Evolutionary conservation across 2,888 invertebrate species (phyloP).

Genomic region (Hirtodrosophila cameraria): DNA sequence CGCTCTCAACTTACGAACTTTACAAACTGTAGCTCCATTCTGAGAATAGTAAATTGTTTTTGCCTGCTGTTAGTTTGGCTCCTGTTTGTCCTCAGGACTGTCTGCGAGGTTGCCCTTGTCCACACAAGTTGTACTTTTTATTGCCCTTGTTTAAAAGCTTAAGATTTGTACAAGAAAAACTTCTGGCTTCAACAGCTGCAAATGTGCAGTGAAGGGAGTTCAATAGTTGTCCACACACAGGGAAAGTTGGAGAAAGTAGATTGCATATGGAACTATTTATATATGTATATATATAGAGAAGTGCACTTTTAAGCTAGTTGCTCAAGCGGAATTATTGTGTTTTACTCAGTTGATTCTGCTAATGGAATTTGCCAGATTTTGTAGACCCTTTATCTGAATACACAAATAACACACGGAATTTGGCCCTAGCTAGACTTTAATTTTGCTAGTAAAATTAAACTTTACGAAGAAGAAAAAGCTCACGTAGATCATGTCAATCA

Average conservation of each 20-base stretch:
- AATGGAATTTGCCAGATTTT: neutral
- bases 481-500: too few species aligned
- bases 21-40: slow-evolving; percentile 1
- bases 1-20: slow-evolving; percentile 5
- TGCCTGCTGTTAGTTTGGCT: slow-evolving; percentile 21
- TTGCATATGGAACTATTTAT: neutral
- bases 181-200: slow-evolving; percentile 22
- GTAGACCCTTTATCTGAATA: slow-evolving; percentile 1
- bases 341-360: slow-evolving; percentile 1
- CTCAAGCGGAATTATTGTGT: slow-evolving; percentile 21
- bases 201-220: neutral
- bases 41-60: slow-evolving; percentile 35
- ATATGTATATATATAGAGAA: slow-evolving; percentile 1
- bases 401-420: neutral
- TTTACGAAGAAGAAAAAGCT: too few species aligned
- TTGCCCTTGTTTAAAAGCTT: slow-evolving; percentile 47
- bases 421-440: neutral
- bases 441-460: neutral
- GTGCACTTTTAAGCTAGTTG: slow-evolving; percentile 23
- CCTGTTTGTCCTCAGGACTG: neutral
- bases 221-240: slow-evolving; percentile 6
- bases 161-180: slow-evolving; percentile 36
- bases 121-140: slow-evolving; percentile 62
- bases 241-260: slow-evolving; percentile 5
- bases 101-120: slow-evolving; percentile 16